phyloP scores from a whole-genome alignment of 2,797 vertebrate genomes.

The Arctocebus calabarensis region DNA sequence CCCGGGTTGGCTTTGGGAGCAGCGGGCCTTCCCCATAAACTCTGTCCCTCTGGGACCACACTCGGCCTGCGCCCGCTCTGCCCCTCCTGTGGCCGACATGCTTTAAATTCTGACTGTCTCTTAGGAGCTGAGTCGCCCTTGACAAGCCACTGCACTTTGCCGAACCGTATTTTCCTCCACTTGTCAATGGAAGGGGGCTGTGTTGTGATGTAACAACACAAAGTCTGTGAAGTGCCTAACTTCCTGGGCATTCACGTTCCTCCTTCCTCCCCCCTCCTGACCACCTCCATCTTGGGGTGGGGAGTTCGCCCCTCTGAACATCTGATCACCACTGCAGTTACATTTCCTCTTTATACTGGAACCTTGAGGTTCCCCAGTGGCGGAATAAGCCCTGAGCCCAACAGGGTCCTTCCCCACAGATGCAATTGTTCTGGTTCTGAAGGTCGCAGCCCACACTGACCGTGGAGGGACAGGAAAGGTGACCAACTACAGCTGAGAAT shows the following conservation, averaged over 20 bases:
- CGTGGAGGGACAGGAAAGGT: too few species aligned
- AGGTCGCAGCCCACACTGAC: too few species aligned
- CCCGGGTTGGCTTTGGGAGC: neutral
- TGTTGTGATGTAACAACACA: too few species aligned
- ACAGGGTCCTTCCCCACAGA: neutral
- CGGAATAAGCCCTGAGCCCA: too few species aligned
- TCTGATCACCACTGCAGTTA: neutral
- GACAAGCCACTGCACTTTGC: neutral
- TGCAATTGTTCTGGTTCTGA: neutral
- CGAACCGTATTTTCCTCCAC: neutral
- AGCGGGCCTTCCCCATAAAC: neutral
- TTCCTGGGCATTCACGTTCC: rapidly evolving
- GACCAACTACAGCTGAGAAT: neutral
- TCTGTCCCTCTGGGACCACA: neutral
- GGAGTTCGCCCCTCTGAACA: neutral
- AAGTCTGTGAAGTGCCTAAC: neutral
- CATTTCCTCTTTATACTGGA: neutral
- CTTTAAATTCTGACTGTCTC: neutral
- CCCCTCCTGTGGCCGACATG: neutral
- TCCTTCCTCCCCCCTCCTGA: too few species aligned
- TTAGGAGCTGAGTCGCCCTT: neutral
- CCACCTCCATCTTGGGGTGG: neutral
- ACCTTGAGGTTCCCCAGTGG: too few species aligned
- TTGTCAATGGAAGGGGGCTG: neutral
- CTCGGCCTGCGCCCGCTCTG: rapidly evolving